Evolutionary conservation across 2,888 invertebrate genomes (phyloP), one percentile per base, ranked within the genome.

Genomic region (Hanleya hanleyi): DNA sequence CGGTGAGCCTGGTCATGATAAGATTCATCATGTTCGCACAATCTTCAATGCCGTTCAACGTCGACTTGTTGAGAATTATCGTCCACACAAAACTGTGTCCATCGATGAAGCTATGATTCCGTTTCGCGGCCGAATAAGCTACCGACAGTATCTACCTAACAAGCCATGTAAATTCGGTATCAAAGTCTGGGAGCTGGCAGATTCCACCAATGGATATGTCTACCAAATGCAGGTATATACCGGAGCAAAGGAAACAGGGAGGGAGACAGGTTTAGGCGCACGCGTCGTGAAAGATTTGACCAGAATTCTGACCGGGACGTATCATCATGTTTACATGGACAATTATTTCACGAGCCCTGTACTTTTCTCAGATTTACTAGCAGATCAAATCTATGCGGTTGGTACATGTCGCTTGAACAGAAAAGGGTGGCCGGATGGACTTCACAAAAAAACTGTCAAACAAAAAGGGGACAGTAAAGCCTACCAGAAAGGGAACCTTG

Each of bases 281-380:
- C 18, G 50, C 4, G 70, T 70, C 18, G 70, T 70, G 6, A 38
- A 22, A 36, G 50, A 71, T 32, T 37, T 71, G 3, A 41, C 47
- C n/a, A 12, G 32, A 29, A 36, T 49, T 33, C 41, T 61, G 9
- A 22, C 22, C 5, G 32, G 22, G 18, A 65, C 65, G 33, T 18
- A 35, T 29, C 38, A 47, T n/a, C 49, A 70, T 49, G 29, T 70
- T 15, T 70, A 70, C 32, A 33, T 49, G 36, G 70, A 66, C 47
- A 66, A 70, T 50, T 69, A 35, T 32, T 62, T 69, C 12, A 26
- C 69, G 12, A 26, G 38, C 18, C 67, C 41, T 7, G n/a, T 22
- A 9, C 32, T 67, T 12, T 67, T 41, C 0, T 22, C 32, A 18
- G 33, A 33, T 41, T 67, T 41, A 47, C 22, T 38, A 18, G 41